Conservation (phyloP, 1,140 invertebrate genomes). For the Leucophenga varia region DNA sequence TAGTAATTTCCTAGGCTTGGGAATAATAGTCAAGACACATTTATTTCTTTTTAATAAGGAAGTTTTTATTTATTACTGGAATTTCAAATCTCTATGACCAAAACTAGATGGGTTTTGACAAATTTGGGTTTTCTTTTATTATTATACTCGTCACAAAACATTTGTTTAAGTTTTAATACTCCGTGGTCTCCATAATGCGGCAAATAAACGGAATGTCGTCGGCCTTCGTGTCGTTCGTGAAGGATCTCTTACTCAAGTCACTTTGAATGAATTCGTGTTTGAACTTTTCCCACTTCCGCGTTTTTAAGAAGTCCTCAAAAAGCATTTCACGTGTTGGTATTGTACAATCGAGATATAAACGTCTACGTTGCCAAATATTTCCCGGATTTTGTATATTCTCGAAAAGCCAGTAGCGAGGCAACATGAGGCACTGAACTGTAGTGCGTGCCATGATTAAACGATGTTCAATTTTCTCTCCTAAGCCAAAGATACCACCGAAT, state of each 20-base stretch:
- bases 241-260: background rate
- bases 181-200: constrained; percentile 31
- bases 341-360: constrained; percentile 60
- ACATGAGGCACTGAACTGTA: constrained; percentile 58
- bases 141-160: too few relatives aligned
- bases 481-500: constrained; percentile 48
- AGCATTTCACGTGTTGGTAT: constrained; percentile 59
- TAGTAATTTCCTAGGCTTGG: too few relatives aligned
- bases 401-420: constrained; percentile 61
- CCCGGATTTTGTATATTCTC: constrained; percentile 60
- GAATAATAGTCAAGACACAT: too few relatives aligned
- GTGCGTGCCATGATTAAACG: constrained; percentile 60
- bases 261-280: constrained; percentile 55
- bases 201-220: constrained; percentile 49
- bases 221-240: constrained; percentile 10
- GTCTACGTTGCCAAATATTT: constrained; percentile 63
- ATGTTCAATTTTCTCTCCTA: constrained; percentile 60
- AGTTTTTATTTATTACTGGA: too few relatives aligned
- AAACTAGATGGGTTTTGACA: too few relatives aligned
- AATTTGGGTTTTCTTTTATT: too few relatives aligned
- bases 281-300: constrained; percentile 59
- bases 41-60: too few relatives aligned
- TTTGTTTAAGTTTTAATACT: too few relatives aligned
- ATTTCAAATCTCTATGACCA: too few relatives aligned
- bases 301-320: constrained; percentile 57